Evolutionary conservation across 1,140 invertebrate species (phyloP), one percentile per base, ranked within the genome.

Genomic region (Capitella teleta): DNA sequence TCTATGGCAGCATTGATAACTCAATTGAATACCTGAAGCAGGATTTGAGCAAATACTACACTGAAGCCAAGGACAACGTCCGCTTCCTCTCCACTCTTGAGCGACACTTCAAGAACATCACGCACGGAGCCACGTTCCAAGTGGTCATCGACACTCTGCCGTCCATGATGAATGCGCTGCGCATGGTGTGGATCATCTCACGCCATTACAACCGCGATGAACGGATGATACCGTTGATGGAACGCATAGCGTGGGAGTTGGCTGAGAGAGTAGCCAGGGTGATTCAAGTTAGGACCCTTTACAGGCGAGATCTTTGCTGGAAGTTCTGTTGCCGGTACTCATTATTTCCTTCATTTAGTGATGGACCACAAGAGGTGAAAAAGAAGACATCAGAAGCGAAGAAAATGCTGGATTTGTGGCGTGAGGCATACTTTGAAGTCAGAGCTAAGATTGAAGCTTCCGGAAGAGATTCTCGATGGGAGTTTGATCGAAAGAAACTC

Each of bases 391-490:
- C 53, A 14, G 68, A 73, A 51, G 73, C 73, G 2, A 67, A 64
- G 52, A 62, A 57, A 44, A 82, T 91, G 77, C 68, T 92, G 63
- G 77, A 78, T 48, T 75, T 75, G 42, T 92, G 88, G 87, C 85
- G 85, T 61, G 61, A 70, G 0, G 72, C 79, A 1, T 72, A 72
- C 53, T 61, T 66, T 38, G 75, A 82, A 44, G 86, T 82, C 0
- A 72, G 88, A 24, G 74, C 80, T 16, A 81, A 80, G 52, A 92
- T 93, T 54, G 89, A 93, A 68, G 61, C 79, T 2, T 83, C 83
- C 1, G 85, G 84, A 0, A 84, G 85, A 57, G 85, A 84, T 3
- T 77, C 78, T 8, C 77, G 88, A 14, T 93, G 89, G 90, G 89
- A 94, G 67, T 93, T 94, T 68, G 84, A 91, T 60, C 80, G 83